Percentiles rank a stretch among this genome's conserved stretches.
Evolutionary conservation across 2,888 invertebrate species (phyloP).

Genomic region (Beris morrisii): DNA sequence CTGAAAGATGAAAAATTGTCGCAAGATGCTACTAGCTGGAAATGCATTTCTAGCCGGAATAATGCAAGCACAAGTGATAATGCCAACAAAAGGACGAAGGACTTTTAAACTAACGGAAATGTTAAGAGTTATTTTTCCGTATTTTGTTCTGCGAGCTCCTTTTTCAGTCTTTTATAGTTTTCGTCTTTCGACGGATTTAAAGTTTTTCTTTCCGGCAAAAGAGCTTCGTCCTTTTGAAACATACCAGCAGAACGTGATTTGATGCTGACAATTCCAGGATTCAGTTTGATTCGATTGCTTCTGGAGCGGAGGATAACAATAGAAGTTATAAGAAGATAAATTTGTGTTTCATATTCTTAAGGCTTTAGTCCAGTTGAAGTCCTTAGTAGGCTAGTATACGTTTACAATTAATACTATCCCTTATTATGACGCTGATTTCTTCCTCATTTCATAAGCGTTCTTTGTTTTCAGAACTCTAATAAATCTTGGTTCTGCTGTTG

Average conservation of each 20-base stretch:
- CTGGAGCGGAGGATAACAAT: no score
- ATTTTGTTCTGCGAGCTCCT: neutral
- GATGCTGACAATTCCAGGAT: no score
- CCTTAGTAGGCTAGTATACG: no score
- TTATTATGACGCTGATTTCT: no score
- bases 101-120: conserved; percentile 9
- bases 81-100: neutral
- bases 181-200: neutral
- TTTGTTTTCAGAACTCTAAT: no score
- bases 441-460: no score
- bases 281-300: no score
- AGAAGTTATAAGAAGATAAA: no score
- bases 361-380: no score
- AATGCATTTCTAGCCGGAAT: conserved; percentile 4
- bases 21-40: conserved; percentile 4
- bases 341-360: no score
- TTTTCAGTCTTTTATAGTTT: conserved; percentile 3
- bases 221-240: neutral
- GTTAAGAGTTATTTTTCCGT: neutral
- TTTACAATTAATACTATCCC: no score
- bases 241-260: neutral
- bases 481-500: no score
- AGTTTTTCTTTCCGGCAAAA: conserved; percentile 1
- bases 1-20: conserved; percentile 15
- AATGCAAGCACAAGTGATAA: neutral